Base-by-base conservation (phyloP, 2,888 invertebrate species). In the Chymomyza fuscimana region DNA sequence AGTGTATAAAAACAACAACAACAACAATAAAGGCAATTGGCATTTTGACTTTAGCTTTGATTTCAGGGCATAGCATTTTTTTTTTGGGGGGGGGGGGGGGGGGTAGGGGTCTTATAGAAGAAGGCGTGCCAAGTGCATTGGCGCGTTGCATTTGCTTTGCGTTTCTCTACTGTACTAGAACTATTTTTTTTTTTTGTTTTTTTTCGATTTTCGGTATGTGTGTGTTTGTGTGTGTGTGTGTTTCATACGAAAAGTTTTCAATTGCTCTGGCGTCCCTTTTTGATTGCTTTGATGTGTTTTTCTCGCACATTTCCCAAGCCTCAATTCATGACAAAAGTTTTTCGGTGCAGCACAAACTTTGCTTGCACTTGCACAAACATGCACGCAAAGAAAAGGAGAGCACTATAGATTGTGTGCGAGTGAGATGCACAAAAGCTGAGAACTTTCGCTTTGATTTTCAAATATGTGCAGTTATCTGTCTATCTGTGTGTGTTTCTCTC, bases 221-320 rank as follows among this genome's bases (percentile, higher is more conserved):
- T 12, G 59, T 25, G 40, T 36, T 25, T 2, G 60, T 61, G 16
- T 63, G 15, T 56, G 62, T 70, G 40, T 68, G 80, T 56, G 15
- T 63, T 62, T 67, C 81, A 87, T 85, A 80, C 79, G 87, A 85
- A 85, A 85, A 87, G 80, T 85, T 85, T 85, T 87, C 85, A 87
- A 87, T 85, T 85, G 84, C 84, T 85, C 85, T 87, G 86, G 86
- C 86, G 86, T 86, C 86, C 87, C 86, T 86, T 86, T 86, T 86
- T 86, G 86, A 86, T 86, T 86, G 86, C 86, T 86, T 87, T 86
- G 86, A 86, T 86, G 86, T 86, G 87, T 86, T 86, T 86, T 87
- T 83, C 82, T 83, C 86, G 82, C 87, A 86, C 83, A 87, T 87
- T 85, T 85, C 86, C 82, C 81, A 72, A 79, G 80, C 82, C 85